phyloP scores from a whole-genome alignment of 2,797 vertebrate genomes.

The Semaprochilodus insignis region DNA sequence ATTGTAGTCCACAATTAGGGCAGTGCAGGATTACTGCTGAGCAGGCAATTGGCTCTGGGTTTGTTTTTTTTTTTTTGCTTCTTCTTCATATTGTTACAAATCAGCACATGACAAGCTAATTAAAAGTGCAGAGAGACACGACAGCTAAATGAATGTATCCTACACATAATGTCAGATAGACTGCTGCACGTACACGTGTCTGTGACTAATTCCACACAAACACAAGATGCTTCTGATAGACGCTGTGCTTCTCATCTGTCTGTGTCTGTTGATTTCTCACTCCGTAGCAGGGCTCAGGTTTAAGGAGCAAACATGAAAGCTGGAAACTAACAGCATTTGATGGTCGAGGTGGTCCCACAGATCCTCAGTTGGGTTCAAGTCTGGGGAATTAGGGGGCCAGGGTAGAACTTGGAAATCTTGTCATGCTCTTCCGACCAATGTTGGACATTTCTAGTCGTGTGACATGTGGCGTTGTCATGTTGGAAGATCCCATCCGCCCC shows the following conservation, averaged over 20 bases:
- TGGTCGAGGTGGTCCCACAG: too few relatives aligned
- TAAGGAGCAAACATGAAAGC: background rate
- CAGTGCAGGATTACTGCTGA: slow-evolving; percentile 76
- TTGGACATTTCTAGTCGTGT: too few relatives aligned
- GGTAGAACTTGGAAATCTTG: too few relatives aligned
- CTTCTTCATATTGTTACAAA: slow-evolving; percentile 37
- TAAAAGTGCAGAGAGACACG: slow-evolving; percentile 29
- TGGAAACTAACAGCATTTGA: too few relatives aligned
- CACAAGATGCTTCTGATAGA: slow-evolving; percentile 7
- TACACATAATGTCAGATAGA: slow-evolving; percentile 22
- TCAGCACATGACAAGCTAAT: slow-evolving; percentile 36
- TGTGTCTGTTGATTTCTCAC: slow-evolving; percentile 37
- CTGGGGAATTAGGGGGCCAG: too few relatives aligned
- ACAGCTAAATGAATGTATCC: slow-evolving; percentile 3
- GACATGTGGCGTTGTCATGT: too few relatives aligned
- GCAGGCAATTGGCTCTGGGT: slow-evolving; percentile 70
- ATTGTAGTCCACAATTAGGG: slow-evolving; percentile 74
- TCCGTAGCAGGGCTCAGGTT: background rate
- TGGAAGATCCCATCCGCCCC: too few relatives aligned
- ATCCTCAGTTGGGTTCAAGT: too few relatives aligned
- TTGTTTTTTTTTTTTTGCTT: slow-evolving; percentile 23
- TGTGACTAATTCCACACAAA: slow-evolving; percentile 18
- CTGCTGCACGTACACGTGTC: slow-evolving; percentile 7
- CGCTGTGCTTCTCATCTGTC: slow-evolving; percentile 46
- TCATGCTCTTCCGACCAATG: too few relatives aligned